Evolutionary conservation across 2,888 invertebrate species (phyloP), one percentile per base, ranked within the genome.

Genomic region (Eristalis arbustorum): DNA sequence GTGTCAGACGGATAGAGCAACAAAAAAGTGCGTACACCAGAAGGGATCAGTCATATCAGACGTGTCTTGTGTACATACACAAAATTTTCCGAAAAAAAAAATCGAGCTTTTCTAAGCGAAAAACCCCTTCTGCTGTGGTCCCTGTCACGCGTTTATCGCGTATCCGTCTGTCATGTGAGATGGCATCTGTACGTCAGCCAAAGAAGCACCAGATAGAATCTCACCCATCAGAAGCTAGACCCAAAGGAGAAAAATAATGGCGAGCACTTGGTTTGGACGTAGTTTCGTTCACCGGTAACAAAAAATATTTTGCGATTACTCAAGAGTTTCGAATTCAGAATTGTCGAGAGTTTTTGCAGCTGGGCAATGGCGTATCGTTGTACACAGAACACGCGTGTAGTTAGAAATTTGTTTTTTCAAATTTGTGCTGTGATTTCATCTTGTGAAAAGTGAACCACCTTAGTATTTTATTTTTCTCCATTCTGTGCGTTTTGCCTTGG

Each of bases 261-360:
- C 78, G 74, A 87, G 87, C 83, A 75, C 40, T 74, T 68, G 67
- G 75, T 78, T 87, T 74, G 87, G 87, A 79, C 78, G 87, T 87
- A 75, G 67, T 79, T 87, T 79, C 83, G 83, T 83, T 83, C 87
- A 83, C 87, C 87, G 87, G 87, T 87, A 87, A 87, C 87, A 25
- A 83, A 78, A 79, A 62, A 78, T 61, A 18, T 18, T n/a, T 74
- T 74, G 42, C 73, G 82, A 67, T 74, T 75, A 67, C 63, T 78
- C 23, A 66, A 74, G 72, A 79, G 66, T 68, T 72, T 40, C 5
- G n/a, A 28, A 3, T 1, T 25, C 28, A 71, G 59, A 64, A 68
- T 40, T 25, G 23, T 0, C 23, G 8, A 42, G n/a, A 57, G 23
- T 69, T 59, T 42, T 37, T 23, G 23, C 25, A 59, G 28, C n/a